Percentiles rank a stretch among this genome's conserved stretches.
Evolutionary conservation across 2,797 vertebrate genomes (phyloP).

Genomic region (Pyrocephalus nanus): DNA sequence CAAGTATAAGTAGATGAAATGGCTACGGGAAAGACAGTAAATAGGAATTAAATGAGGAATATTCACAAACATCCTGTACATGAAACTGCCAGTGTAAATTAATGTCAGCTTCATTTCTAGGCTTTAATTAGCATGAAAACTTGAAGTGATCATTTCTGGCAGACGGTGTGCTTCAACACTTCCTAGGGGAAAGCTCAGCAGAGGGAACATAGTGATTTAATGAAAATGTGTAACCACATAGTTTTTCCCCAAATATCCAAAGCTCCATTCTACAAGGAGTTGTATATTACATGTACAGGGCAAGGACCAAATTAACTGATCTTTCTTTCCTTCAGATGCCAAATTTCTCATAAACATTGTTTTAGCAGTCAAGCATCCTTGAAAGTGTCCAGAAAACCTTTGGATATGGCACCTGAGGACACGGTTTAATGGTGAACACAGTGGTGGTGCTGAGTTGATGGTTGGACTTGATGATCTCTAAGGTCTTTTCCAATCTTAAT

Average conservation of each 20-base stretch:
- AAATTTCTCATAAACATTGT: neutral
- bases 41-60: neutral
- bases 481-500: neutral
- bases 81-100: neutral
- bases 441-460: neutral
- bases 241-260: neutral
- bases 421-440: neutral
- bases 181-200: neutral
- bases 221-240: neutral
- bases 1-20: neutral
- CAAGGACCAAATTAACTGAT: neutral
- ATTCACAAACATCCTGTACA: neutral
- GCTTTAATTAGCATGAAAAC: constrained; percentile 15
- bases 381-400: neutral
- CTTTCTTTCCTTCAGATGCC: neutral
- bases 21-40: neutral
- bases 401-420: neutral
- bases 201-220: neutral
- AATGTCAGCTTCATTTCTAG: neutral
- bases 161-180: neutral
- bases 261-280: neutral
- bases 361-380: neutral
- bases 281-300: neutral
- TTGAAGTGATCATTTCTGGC: neutral
- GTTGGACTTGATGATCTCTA: neutral